A percentile compares a stretch with the other conserved stretches of the same genome.
Evolutionary conservation across 2,113 vertebrate species (phyloP).

Genomic region (Hypomesus transpacificus): DNA sequence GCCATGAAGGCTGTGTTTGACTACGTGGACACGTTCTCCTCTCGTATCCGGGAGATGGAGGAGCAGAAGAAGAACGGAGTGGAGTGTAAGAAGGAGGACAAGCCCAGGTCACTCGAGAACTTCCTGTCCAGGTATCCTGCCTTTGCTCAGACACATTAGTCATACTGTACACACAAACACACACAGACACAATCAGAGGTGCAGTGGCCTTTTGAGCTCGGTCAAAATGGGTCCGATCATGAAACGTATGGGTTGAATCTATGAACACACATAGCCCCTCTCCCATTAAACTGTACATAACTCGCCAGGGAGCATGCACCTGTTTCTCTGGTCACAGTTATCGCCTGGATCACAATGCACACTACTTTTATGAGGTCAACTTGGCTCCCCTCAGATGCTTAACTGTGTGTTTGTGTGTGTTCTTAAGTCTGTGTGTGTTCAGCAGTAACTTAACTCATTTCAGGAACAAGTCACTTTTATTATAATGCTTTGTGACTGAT

Average conservation of each 20-base stretch:
- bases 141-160: not conserved
- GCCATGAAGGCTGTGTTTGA: constrained; percentile 95
- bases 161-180: not conserved
- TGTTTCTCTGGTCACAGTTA: constrained; percentile 18
- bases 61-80: constrained; percentile 94
- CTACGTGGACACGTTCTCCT: constrained; percentile 93
- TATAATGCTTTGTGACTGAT: too few relatives aligned
- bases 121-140: constrained; percentile 89
- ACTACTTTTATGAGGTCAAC: not conserved
- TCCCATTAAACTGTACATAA: constrained; percentile 14
- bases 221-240: not conserved
- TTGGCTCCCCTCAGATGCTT: not conserved
- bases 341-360: constrained; percentile 26
- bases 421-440: not conserved
- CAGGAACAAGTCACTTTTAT: not conserved
- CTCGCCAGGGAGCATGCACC: not conserved
- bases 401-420: constrained; percentile 7
- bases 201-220: not conserved
- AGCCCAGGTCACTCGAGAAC: constrained; percentile 92
- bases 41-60: constrained; percentile 96
- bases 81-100: constrained; percentile 91
- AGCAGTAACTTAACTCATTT: not conserved
- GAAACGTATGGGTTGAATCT: not conserved
- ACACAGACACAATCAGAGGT: not conserved
- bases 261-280: constrained; percentile 24